These are phyloP conservation scores for Agonum fuliginosum DNA, from an alignment of 2,888 invertebrate genomes.

Conservation along the genomic window DNA sequence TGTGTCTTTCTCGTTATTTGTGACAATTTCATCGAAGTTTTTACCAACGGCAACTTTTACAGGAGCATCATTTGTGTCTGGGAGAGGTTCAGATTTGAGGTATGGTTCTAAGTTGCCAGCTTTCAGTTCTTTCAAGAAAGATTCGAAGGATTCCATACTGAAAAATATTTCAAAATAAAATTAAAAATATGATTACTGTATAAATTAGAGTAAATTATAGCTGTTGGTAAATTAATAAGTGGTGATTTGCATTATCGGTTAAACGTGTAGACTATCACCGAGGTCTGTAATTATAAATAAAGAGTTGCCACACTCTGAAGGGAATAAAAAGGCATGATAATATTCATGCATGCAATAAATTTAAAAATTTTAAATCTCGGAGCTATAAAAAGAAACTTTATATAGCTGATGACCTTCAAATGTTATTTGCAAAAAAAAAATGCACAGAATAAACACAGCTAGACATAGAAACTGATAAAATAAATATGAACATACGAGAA, in stretches of 20 bases:
- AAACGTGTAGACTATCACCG: no score
- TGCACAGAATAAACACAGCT: no score
- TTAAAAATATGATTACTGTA: no score
- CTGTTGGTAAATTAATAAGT: no score
- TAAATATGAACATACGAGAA: conserved; percentile 81
- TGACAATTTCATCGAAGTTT: conserved; percentile 96
- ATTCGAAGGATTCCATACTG: conserved; percentile 88
- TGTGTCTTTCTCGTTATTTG: conserved; percentile 92
- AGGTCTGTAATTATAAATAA: no score
- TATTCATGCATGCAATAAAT: no score
- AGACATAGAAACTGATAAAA: conserved; percentile 25
- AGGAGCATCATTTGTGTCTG: conserved; percentile 87
- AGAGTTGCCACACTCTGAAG: no score
- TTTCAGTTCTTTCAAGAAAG: conserved; percentile 89
- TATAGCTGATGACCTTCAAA: conserved; percentile 7
- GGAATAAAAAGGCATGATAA: no score
- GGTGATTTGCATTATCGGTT: no score
- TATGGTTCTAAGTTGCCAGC: conserved; percentile 91
- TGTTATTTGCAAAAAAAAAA: not conserved
- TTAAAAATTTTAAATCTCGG: no score
- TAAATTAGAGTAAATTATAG: no score
- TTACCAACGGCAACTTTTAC: conserved; percentile 95
- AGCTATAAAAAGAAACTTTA: conserved; percentile 48
- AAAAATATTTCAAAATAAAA: conserved; percentile 57
- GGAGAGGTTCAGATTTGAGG: conserved; percentile 95